These are phyloP conservation scores for Malacosoma neustria DNA, from an alignment of 2,888 invertebrate species.

Conservation along the genomic window DNA sequence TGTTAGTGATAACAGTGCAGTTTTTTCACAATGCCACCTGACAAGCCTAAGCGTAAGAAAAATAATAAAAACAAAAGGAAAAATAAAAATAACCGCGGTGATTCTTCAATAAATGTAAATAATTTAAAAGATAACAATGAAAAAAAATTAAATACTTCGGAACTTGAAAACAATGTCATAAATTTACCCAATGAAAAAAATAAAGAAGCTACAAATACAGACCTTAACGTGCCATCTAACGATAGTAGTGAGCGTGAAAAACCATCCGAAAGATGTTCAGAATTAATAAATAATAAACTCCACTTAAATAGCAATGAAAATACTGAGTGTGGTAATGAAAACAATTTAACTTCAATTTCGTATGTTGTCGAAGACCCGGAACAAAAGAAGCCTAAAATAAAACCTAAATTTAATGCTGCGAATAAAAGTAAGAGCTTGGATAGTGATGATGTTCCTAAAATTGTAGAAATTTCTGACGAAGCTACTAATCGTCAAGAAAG, in stretches of 20 bases:
- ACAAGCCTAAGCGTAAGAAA: constrained; percentile 56
- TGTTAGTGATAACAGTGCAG: constrained; percentile 56
- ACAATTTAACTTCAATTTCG: too few species aligned
- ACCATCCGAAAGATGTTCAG: too few species aligned
- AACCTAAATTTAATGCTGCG: constrained; percentile 39
- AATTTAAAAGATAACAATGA: too few species aligned
- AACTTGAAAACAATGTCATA: too few species aligned
- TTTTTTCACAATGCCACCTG: constrained; percentile 51
- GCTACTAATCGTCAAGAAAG: constrained; percentile 22
- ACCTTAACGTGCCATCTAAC: too few species aligned
- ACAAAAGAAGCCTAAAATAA: constrained; percentile 32
- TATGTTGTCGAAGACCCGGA: constrained; percentile 66
- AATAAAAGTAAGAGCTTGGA: constrained; percentile 67
- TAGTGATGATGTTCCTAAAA: constrained; percentile 58
- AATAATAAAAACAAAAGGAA: constrained; percentile 66
- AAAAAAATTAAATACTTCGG: not conserved
- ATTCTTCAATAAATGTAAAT: constrained; percentile 23
- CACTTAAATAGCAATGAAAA: too few species aligned
- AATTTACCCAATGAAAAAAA: too few species aligned
- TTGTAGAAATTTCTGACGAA: constrained; percentile 55
- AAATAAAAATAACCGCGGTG: constrained; percentile 46
- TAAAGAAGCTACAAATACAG: too few species aligned
- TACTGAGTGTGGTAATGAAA: too few species aligned
- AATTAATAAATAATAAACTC: too few species aligned
- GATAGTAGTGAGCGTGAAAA: too few species aligned